A percentile compares a stretch with the other conserved stretches of the same genome.
Evolutionary conservation across 2,797 vertebrate genomes (phyloP).

Genomic region (Selene dorsalis): DNA sequence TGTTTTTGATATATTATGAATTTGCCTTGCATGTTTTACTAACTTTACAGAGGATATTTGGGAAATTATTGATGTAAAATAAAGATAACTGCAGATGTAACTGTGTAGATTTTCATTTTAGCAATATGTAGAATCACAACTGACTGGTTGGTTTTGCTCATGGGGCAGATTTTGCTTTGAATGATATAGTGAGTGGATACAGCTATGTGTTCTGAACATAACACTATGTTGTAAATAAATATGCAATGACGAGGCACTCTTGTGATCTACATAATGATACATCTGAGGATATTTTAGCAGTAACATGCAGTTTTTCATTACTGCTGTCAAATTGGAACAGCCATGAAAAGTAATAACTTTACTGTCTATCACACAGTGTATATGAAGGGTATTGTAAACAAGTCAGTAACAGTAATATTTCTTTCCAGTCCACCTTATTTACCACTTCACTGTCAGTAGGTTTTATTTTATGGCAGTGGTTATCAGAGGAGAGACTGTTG

Average conservation of each 20-base stretch:
- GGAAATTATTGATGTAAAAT: constrained; percentile 66
- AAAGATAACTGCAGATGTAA: constrained; percentile 64
- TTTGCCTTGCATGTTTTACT: constrained; percentile 84
- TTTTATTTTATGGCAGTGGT: not conserved
- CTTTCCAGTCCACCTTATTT: too few relatives aligned
- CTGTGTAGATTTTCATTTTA: constrained; percentile 53
- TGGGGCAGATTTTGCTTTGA: too few relatives aligned
- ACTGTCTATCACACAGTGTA: not conserved
- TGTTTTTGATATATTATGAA: constrained; percentile 78
- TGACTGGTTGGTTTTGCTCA: constrained; percentile 72
- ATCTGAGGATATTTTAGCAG: constrained; percentile 1
- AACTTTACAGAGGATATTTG: constrained; percentile 70
- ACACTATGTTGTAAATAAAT: constrained; percentile 87
- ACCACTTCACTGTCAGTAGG: not conserved
- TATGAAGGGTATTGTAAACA: not conserved
- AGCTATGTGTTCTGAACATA: constrained; percentile 77
- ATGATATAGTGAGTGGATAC: constrained; percentile 67
- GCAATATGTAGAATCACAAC: constrained; percentile 66
- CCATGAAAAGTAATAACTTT: not conserved
- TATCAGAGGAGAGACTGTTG: not conserved
- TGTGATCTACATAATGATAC: constrained; percentile 64
- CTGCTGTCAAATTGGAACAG: not conserved
- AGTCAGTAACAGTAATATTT: too few relatives aligned
- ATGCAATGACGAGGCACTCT: constrained; percentile 65
- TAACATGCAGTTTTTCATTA: constrained; percentile 1